Conservation (phyloP, 2,113 vertebrate genomes). For the Oplegnathus fasciatus region DNA sequence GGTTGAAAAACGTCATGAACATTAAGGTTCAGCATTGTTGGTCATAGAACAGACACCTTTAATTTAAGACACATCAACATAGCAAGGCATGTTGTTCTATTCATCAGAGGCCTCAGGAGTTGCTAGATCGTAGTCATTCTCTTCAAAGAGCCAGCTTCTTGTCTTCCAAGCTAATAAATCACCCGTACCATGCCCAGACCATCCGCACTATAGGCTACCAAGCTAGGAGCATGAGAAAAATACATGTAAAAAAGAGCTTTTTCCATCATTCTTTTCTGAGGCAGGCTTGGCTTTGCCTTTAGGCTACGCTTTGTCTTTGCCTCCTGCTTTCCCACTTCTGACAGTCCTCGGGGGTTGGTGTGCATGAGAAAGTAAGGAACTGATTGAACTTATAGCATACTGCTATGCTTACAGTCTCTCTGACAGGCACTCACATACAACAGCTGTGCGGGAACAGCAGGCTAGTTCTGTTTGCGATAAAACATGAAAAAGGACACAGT, state of each 20-base stretch:
- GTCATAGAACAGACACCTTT: background rate
- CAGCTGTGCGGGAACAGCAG: constrained; percentile 50
- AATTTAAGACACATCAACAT: background rate
- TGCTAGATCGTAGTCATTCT: constrained; percentile 12
- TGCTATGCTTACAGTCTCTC: constrained; percentile 52
- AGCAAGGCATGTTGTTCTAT: constrained; percentile 12
- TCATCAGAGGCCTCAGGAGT: constrained; percentile 17
- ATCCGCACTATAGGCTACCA: constrained; percentile 5
- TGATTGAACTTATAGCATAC: constrained; percentile 50
- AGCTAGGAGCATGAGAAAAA: constrained; percentile 36
- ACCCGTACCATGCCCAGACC: constrained; percentile 6
- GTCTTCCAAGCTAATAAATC: constrained; percentile 55
- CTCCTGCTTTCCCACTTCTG: constrained; percentile 47
- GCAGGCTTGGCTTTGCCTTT: constrained; percentile 53
- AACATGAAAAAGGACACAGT: constrained; percentile 44
- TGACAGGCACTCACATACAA: constrained; percentile 38
- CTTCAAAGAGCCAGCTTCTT: constrained; percentile 45
- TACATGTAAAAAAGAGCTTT: constrained; percentile 21
- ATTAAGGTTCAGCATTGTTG: background rate
- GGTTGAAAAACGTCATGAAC: background rate
- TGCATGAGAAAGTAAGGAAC: constrained; percentile 44
- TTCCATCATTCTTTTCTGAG: constrained; percentile 35
- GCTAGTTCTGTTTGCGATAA: constrained; percentile 40
- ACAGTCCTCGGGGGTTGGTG: constrained; percentile 56
- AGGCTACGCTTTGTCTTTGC: constrained; percentile 61